Base-by-base conservation (phyloP, 2,888 invertebrate species). In the Tetropium fuscum region DNA sequence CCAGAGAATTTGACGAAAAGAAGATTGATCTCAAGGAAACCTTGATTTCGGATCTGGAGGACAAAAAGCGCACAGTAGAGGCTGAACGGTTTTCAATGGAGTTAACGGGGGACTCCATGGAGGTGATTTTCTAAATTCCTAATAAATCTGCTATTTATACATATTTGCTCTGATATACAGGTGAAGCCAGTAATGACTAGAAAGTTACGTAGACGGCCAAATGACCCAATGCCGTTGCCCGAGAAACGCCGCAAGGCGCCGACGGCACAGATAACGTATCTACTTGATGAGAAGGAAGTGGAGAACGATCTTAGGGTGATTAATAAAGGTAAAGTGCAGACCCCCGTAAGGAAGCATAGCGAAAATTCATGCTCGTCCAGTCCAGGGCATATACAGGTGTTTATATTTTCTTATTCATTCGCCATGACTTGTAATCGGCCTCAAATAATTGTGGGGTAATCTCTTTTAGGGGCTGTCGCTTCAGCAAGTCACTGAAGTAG, bases 161-260 rank as follows among this genome's bases (percentile, higher is more conserved):
- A 1, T 16, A 3, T 18, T 18, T 3, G 7, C 2, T 25, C 3
- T 45, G 11, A 25, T 6, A 58, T 49, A 2, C 48, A 72, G 71
- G 91, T 93, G n/a, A 97, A 97, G 77, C 95, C 97, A 7, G 93
- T 94, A n/a, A 93, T 96, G 84, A 98, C 97, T 20, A 86, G 98
- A 18, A 98, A 97, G 81, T 83, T 98, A 18, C 85, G 98, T 2
- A 86, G 97, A 60, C 86, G 98, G 16, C 97, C 97, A 0, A 97
- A 98, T 80, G 97, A 97, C 80, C 97, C 97, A 0, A 87, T 94
- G 34, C 97, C 96, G 2, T 88, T 91, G 60, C 93, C 94, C 4
- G 89, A 94, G 74, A 96, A 97, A 81, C 88, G 97, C 1, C 85
- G 97, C 53, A 92, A 95, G 76, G 90, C 92, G 2, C 91, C 92